Evolutionary conservation across 2,113 vertebrate species (phyloP), one percentile per base, ranked within the genome.

Genomic region (Pipra filicauda): DNA sequence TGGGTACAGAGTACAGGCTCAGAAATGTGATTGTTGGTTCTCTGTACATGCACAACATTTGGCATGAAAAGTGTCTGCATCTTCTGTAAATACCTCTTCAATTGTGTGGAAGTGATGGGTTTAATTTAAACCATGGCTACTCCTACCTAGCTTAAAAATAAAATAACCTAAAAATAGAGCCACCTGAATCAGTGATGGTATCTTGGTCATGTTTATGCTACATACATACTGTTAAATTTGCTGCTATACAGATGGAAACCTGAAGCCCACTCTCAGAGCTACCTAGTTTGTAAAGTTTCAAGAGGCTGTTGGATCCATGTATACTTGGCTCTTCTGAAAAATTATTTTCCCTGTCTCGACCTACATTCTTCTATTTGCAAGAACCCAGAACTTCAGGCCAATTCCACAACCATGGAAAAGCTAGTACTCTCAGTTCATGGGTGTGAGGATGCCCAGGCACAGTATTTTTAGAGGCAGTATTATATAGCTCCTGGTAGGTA

Each of bases 111-210:
- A 89, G 81, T 44, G 78, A 70, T 10, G 3, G 37, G 78, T 78
- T 93, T 88, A 77, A 94, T 94, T 91, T 88, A 91, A 88, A 73
- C 75, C 69, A 26, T 15, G 49, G 20, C 57, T 88, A 61, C 57
- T 79, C 59, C 76, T 74, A 79, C 67, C n/a, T 15, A 30, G 31
- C 30, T 95, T 88, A 91, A 94, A 97, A 94, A 95, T 79, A 95
- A 91, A 86, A 87, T 20, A 55, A 67, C 48, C 58, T 44, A 49
- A 75, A 96, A 89, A 69, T 43, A 95, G 84, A 92, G 69, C 77
- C 73, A 67, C 87, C 77, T 58, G 79, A 69, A 93, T 79, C 81
- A 85, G 44, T 91, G 74, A 43, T 6, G 61, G 44, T 49, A 57
- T 54, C 46, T 81, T 71, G 66, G 84, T 55, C 70, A 85, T 82